Evolutionary conservation across 37 sponge, comb jelly and placozoan genomes (phyloP).

Genomic region (Axinella damicornis): DNA sequence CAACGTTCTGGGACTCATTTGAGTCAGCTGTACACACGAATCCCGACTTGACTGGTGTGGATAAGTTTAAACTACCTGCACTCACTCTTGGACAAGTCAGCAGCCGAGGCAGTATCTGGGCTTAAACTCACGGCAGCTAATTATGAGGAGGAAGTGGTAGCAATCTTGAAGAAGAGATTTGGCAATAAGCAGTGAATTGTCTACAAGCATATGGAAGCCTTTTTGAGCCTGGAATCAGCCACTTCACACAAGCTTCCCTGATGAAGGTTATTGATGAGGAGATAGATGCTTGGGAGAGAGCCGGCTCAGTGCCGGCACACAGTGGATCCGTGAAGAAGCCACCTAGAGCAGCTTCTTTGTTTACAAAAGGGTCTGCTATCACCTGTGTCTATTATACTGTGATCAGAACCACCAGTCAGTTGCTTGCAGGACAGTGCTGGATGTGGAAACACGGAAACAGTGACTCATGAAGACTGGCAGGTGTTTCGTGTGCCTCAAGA

Average conservation of each 20-base stretch:
- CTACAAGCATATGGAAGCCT: no score
- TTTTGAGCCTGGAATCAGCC: constrained; percentile 23
- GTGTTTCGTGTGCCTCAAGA: no score
- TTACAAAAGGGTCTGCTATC: no score
- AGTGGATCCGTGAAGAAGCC: background rate
- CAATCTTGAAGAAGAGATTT: no score
- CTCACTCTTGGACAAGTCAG: background rate
- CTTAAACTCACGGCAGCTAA: constrained; percentile 4
- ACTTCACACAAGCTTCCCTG: background rate
- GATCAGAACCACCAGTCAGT: no score
- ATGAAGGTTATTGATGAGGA: no score
- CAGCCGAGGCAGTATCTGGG: constrained; percentile 7
- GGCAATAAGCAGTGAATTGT: background rate
- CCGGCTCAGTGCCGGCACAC: background rate
- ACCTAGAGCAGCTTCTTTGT: no score
- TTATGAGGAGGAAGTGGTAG: constrained; percentile 9
- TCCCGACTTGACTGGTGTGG: constrained; percentile 14
- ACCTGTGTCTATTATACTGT: no score
- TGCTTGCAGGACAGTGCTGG: no score
- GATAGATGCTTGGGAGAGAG: no score
- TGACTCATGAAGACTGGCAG: no score
- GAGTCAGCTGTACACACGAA: constrained; percentile 23
- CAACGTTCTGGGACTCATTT: constrained; percentile 23
- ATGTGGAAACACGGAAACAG: no score
- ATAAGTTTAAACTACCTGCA: constrained; percentile 27